Evolutionary conservation across 2,797 vertebrate genomes (phyloP).

Genomic region (Melopsittacus undulatus): DNA sequence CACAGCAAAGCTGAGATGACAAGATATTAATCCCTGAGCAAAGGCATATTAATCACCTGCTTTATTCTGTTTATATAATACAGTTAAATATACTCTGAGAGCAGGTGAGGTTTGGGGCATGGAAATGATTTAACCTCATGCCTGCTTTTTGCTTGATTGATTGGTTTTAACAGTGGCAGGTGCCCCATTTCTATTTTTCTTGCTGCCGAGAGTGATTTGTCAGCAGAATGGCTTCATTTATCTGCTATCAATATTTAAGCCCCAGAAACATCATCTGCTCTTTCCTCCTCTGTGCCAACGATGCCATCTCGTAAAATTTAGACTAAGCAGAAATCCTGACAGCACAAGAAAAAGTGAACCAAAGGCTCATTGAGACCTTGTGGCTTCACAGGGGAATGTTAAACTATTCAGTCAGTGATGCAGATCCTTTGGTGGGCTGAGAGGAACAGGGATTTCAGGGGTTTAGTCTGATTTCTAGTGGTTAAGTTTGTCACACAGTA

Average conservation of each 20-base stretch:
- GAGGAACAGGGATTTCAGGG: neutral
- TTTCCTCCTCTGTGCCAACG: neutral
- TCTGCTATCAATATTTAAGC: neutral
- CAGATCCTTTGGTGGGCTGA: neutral
- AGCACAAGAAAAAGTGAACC: neutral
- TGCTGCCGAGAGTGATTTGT: neutral
- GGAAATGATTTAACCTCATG: neutral
- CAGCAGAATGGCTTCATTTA: neutral
- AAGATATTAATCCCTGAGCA: constrained; percentile 38
- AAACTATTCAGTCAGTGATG: neutral
- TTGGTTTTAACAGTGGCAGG: neutral
- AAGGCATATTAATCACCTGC: constrained; percentile 22
- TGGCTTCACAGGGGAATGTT: neutral
- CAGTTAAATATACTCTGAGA: constrained; percentile 1
- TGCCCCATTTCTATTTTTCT: neutral
- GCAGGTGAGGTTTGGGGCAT: neutral
- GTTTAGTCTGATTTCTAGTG: neutral
- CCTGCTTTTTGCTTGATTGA: neutral
- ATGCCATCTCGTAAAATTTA: neutral
- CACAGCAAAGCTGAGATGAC: neutral
- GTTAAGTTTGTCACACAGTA: neutral
- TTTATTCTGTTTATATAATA: constrained; percentile 37
- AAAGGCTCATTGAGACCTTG: neutral
- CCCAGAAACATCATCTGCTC: neutral
- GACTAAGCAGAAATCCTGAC: neutral